Percentiles rank a stretch among this genome's conserved stretches.
Evolutionary conservation across 2,113 vertebrate genomes (phyloP).

Genomic region (Entomyzon cyanotis): DNA sequence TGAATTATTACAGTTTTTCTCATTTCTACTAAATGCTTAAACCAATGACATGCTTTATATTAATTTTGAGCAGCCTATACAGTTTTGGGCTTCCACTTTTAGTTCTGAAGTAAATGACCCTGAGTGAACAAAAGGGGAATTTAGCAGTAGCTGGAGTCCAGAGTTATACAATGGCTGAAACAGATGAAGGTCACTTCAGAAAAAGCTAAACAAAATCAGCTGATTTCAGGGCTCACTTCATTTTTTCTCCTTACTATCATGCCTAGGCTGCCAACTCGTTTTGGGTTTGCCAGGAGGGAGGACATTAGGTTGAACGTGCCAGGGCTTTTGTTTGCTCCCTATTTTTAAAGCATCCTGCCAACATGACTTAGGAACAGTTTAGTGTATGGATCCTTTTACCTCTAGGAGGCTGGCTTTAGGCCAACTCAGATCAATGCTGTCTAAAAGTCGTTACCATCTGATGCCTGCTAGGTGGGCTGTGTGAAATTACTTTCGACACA

Average conservation of each 20-base stretch:
- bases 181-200: slow-evolving; percentile 2
- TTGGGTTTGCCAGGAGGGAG: not conserved
- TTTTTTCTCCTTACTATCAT: not conserved
- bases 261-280: not conserved
- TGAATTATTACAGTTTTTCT: not conserved
- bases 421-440: slow-evolving; percentile 31
- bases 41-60: not conserved
- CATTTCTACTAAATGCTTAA: not conserved
- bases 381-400: not conserved
- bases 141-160: not conserved
- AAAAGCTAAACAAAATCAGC: not conserved
- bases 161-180: not conserved
- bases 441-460: slow-evolving; percentile 35
- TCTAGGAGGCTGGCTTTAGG: slow-evolving; percentile 1
- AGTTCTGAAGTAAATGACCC: not conserved
- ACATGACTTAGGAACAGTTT: not conserved
- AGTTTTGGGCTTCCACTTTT: not conserved
- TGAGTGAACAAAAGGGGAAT: not conserved
- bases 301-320: not conserved
- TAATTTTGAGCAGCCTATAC: not conserved
- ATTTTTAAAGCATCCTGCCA: not conserved
- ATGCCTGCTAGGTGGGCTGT: slow-evolving; percentile 33
- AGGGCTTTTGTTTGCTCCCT: not conserved
- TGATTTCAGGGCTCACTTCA: slow-evolving; percentile 7
- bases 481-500: slow-evolving; percentile 35